Evolutionary conservation across 1,140 invertebrate genomes (phyloP).

Genomic region (Drosophila fuyamai): DNA sequence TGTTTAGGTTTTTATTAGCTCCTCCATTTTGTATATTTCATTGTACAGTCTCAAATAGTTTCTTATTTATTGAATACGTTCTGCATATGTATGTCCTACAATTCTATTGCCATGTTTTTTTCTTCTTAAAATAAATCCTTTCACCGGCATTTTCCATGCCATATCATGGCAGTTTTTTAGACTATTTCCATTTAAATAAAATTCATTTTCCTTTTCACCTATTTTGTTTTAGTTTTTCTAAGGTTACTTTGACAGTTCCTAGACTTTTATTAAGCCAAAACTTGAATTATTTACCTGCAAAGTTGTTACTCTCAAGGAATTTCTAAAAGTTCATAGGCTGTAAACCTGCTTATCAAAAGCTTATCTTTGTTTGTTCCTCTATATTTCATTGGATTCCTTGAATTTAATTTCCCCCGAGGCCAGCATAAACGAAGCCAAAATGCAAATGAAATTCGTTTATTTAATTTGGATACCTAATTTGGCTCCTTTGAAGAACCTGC

Average conservation of each 20-base stretch:
- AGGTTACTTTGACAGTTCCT: no score
- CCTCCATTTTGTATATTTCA: background rate
- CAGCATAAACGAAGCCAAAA: conserved; percentile 35
- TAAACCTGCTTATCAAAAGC: conserved; percentile 37
- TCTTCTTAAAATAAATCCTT: background rate
- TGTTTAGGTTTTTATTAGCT: background rate
- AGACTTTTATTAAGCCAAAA: background rate
- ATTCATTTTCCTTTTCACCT: no score
- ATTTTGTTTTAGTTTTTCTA: no score
- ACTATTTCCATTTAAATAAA: no score
- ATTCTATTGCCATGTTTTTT: background rate
- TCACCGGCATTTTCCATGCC: no score
- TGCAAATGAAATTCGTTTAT: conserved; percentile 53
- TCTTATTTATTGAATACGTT: no score
- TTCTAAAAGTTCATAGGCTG: conserved; percentile 12
- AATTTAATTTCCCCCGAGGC: conserved; percentile 38
- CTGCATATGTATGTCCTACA: no score
- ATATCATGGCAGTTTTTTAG: no score
- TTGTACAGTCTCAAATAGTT: no score
- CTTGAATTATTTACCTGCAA: background rate
- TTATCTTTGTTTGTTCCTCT: conserved; percentile 25
- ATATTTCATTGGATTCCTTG: conserved; percentile 25
- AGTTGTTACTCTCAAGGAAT: background rate
- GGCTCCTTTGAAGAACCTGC: no score
- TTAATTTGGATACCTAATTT: conserved; percentile 41